Conservation (phyloP, 2,888 invertebrate species). For the Clunio marinus region DNA sequence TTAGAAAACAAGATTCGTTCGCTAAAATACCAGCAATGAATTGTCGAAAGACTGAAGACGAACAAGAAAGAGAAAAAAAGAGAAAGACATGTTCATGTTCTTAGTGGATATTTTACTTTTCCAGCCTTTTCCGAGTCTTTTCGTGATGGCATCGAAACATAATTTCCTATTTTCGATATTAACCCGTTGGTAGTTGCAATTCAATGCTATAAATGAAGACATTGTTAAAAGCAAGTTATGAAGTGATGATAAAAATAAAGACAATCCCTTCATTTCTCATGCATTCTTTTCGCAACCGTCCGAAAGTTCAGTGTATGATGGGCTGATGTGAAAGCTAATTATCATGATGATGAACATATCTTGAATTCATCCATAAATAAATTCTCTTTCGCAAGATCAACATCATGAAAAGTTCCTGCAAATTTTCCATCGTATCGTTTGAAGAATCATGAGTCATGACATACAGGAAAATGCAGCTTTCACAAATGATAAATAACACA, state of each 20-base stretch:
- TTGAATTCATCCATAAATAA: not conserved
- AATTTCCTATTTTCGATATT: not conserved
- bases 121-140: not conserved
- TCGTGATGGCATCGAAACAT: slow-evolving; percentile 18
- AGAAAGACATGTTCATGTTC: slow-evolving; percentile 22
- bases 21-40: not conserved
- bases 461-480: not conserved
- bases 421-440: not conserved
- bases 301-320: not conserved
- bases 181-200: not conserved
- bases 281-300: not conserved
- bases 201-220: too few relatives aligned
- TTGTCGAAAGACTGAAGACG: not conserved
- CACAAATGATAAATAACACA: not conserved
- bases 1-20: slow-evolving; percentile 34
- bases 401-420: not conserved
- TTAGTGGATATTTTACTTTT: not conserved
- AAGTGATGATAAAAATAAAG: too few relatives aligned
- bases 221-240: not conserved
- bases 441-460: not conserved
- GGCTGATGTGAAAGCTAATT: not conserved
- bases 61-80: not conserved
- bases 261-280: not conserved
- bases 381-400: too few relatives aligned
- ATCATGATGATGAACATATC: slow-evolving; percentile 26